Percentiles rank a stretch among this genome's conserved stretches.
Conservation (phyloP, 2,113 vertebrate genomes). For the Xerus inauris region DNA sequence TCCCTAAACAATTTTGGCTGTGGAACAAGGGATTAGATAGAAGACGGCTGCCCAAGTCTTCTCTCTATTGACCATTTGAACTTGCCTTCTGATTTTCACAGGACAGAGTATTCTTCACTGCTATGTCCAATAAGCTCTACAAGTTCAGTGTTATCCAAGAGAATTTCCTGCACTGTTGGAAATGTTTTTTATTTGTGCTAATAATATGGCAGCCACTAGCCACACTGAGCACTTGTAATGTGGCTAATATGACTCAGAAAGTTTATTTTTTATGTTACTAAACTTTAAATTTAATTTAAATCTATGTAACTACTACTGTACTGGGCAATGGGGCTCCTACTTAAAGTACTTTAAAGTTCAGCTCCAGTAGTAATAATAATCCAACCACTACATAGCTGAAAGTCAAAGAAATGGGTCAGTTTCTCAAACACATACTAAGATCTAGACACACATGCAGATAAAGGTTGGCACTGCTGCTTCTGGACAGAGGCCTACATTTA, state of each 20-base stretch:
- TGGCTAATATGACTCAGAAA: background rate
- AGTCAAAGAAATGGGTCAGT: constrained; percentile 11
- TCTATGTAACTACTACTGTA: background rate
- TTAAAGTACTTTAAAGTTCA: constrained; percentile 43
- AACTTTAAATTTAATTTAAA: constrained; percentile 46
- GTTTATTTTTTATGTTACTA: background rate
- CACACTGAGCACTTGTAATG: background rate
- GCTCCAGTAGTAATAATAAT: background rate
- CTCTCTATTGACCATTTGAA: background rate
- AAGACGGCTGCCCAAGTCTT: background rate
- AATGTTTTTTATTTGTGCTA: background rate
- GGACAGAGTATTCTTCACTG: background rate
- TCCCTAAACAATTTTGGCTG: background rate
- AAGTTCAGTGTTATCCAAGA: background rate
- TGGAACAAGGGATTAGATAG: background rate
- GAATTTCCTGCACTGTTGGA: background rate
- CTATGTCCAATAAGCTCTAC: background rate
- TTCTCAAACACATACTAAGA: constrained; percentile 28
- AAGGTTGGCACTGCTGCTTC: background rate
- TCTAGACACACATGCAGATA: background rate
- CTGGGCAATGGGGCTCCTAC: background rate
- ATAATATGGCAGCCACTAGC: background rate
- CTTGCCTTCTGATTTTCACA: background rate
- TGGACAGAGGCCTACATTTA: background rate
- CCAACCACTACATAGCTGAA: background rate